phyloP scores from a whole-genome alignment of 1,140 invertebrate species.

The Calliphora vicina region DNA sequence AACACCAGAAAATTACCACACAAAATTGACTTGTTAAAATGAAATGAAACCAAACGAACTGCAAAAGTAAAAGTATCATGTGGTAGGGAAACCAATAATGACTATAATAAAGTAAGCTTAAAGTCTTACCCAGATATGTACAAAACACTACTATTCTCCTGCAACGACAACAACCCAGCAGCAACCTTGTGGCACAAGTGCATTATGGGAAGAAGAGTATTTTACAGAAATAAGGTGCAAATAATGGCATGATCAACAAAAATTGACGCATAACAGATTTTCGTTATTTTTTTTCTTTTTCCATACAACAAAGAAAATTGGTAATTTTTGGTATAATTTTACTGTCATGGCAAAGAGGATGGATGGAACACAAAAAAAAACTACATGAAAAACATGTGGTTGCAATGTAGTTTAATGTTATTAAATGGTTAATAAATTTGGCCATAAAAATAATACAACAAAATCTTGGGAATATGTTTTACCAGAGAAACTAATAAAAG shows the following conservation, averaged over 20 bases:
- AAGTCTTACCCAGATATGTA: slow-evolving; percentile 48
- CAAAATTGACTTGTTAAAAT: not conserved
- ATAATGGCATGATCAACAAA: not conserved
- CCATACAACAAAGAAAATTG: slow-evolving; percentile 7
- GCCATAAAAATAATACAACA: not conserved
- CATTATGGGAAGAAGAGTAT: not conserved
- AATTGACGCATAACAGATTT: slow-evolving; percentile 6
- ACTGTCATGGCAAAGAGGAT: not conserved
- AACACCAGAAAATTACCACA: not conserved
- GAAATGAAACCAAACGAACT: not conserved
- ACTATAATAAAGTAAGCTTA: slow-evolving; percentile 58
- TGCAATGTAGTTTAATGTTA: slow-evolving; percentile 8
- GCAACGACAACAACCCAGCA: not conserved
- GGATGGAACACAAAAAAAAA: not conserved
- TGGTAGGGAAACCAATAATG: slow-evolving; percentile 46
- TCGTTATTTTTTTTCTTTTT: not conserved
- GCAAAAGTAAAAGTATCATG: slow-evolving; percentile 1
- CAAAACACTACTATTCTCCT: too few relatives aligned
- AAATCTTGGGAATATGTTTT: not conserved
- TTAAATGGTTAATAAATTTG: slow-evolving; percentile 14
- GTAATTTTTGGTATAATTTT: not conserved
- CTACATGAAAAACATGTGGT: not conserved
- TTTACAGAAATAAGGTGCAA: not conserved
- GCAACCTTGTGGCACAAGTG: not conserved
- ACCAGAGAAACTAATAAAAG: not conserved